A percentile compares a stretch with the other conserved stretches of the same genome.
These are phyloP conservation scores for Lasaia peninsularis DNA, from an alignment of 1,140 invertebrate species.

Conservation along the genomic window DNA sequence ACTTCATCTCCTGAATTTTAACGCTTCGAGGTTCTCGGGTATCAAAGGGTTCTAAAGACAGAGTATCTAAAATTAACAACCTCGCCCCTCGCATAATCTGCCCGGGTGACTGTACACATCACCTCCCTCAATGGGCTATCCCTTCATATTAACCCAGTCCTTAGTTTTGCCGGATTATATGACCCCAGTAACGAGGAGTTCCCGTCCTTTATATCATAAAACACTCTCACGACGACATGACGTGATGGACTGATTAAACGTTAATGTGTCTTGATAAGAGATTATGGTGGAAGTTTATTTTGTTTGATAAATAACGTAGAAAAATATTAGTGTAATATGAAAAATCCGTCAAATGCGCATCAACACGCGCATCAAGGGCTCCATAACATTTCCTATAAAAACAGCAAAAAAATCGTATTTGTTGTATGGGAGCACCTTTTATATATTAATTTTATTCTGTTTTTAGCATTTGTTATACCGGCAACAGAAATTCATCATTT, in stretches of 20 bases:
- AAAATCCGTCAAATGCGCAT: too few species aligned
- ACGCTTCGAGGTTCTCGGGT: conserved; percentile 9
- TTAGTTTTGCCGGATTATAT: conserved; percentile 43
- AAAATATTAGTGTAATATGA: too few species aligned
- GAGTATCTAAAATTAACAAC: conserved; percentile 48
- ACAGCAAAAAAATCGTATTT: too few species aligned
- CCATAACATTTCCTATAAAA: too few species aligned
- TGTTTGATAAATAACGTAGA: background rate
- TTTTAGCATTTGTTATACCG: too few species aligned
- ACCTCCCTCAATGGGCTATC: conserved; percentile 49
- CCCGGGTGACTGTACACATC: conserved; percentile 46
- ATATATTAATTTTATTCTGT: too few species aligned
- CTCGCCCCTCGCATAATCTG: conserved; percentile 43
- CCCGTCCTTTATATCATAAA: conserved; percentile 30
- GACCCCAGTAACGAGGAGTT: conserved; percentile 37
- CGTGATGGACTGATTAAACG: conserved; percentile 24
- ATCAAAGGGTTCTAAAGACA: conserved; percentile 30
- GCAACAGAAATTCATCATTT: too few species aligned
- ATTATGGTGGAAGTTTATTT: conserved; percentile 10
- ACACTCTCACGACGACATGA: conserved; percentile 24
- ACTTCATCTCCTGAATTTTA: conserved; percentile 7
- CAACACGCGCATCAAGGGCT: too few species aligned
- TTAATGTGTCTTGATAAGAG: conserved; percentile 8
- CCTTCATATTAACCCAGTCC: conserved; percentile 52
- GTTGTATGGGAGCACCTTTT: too few species aligned